Percentiles rank a stretch among this genome's conserved stretches.
These are phyloP conservation scores for Tichodroma muraria DNA, from an alignment of 2,113 vertebrate genomes.

Conservation along the genomic window DNA sequence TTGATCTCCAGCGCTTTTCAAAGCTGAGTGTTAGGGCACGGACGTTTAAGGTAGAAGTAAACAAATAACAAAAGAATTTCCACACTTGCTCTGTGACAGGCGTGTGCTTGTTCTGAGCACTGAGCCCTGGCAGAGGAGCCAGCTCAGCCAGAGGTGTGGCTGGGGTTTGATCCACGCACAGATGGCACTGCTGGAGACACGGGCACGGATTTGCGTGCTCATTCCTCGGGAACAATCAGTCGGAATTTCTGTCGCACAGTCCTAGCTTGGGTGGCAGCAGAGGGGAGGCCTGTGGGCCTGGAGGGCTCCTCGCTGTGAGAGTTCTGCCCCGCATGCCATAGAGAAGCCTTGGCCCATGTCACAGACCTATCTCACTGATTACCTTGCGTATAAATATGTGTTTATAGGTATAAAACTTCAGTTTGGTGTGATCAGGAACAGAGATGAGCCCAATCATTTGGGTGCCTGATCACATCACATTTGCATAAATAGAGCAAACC, in stretches of 20 bases:
- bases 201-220: accelerated
- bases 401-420: not conserved
- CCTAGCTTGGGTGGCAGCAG: not conserved
- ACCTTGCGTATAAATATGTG: accelerated
- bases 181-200: not conserved
- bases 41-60: conserved; percentile 9
- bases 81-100: not conserved
- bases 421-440: not conserved
- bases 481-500: not conserved
- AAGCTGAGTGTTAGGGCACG: not conserved
- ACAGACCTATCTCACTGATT: not conserved
- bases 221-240: not conserved
- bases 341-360: accelerated
- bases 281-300: not conserved
- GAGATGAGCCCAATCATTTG: accelerated
- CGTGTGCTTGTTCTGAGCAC: not conserved
- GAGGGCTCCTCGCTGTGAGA: not conserved
- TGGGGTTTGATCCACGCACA: not conserved
- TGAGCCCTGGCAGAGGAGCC: not conserved
- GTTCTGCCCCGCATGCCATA: not conserved
- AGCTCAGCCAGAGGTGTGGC: not conserved
- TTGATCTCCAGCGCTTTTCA: not conserved
- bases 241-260: not conserved
- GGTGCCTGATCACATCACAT: not conserved
- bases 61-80: conserved; percentile 31